A percentile compares a stretch with the other conserved stretches of the same genome.
Conservation (phyloP, 1,140 invertebrate genomes). For the Leptonema lineaticorne region DNA sequence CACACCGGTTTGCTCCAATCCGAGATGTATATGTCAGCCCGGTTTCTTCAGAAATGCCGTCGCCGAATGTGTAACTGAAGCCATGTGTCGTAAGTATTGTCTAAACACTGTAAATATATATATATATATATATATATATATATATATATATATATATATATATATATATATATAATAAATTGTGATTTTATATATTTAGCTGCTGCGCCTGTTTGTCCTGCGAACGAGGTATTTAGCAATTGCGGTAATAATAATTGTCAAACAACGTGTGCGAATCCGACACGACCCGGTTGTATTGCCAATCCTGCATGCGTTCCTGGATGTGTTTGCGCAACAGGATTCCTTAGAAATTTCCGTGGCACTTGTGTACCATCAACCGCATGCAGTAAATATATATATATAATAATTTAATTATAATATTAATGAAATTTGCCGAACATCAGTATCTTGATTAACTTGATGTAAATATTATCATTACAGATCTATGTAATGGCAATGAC, state of each 20-base stretch:
- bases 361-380: background rate
- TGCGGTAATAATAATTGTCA: background rate
- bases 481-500: background rate
- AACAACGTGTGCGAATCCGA: background rate
- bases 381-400: background rate
- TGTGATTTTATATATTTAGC: background rate
- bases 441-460: background rate
- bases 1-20: background rate
- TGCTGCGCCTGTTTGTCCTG: background rate
- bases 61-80: background rate
- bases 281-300: background rate
- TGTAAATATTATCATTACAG: background rate
- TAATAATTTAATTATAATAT: background rate
- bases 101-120: background rate
- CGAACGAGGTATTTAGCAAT: background rate
- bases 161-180: no score
- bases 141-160: no score
- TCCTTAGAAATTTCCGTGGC: background rate
- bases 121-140: no score
- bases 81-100: background rate
- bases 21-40: background rate
- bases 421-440: background rate
- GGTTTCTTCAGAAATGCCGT: background rate
- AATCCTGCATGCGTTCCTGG: background rate
- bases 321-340: background rate